These are phyloP conservation scores for Siniperca knerii DNA, from an alignment of 2,113 vertebrate genomes.

Conservation along the genomic window DNA sequence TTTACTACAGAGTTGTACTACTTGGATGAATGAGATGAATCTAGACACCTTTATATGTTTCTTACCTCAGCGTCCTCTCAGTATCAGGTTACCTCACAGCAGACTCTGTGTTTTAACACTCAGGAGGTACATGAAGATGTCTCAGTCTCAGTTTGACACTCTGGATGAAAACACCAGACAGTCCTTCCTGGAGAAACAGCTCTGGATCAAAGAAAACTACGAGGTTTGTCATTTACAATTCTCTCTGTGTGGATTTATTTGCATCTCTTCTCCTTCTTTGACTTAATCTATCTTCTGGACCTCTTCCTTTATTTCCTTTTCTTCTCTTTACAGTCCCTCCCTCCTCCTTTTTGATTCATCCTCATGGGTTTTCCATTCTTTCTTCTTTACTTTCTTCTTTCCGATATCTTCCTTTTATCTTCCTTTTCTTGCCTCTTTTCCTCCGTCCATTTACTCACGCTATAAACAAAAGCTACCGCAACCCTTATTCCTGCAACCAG, in stretches of 20 bases:
- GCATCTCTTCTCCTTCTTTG: background rate
- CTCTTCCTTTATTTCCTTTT: background rate
- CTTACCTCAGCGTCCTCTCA: background rate
- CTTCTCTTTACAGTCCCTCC: background rate
- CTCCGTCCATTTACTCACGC: no score
- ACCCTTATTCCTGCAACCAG: no score
- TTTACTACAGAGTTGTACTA: background rate
- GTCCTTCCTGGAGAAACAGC: conserved; percentile 88
- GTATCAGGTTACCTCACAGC: background rate
- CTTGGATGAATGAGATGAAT: background rate
- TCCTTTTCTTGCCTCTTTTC: no score
- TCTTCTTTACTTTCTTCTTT: background rate
- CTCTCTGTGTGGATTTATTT: background rate
- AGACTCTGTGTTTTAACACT: background rate
- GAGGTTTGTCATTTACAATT: conserved; percentile 82
- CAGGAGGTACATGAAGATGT: conserved; percentile 94
- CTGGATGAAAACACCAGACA: conserved; percentile 89
- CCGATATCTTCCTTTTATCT: no score
- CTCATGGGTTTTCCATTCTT: background rate
- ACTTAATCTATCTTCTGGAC: background rate
- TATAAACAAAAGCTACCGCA: no score
- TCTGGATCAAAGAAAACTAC: conserved; percentile 95
- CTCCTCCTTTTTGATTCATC: background rate
- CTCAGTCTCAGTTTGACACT: conserved; percentile 94
- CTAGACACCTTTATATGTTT: background rate